Evolutionary conservation across 2,797 vertebrate genomes (phyloP).

Genomic region (Delichon dasypus): DNA sequence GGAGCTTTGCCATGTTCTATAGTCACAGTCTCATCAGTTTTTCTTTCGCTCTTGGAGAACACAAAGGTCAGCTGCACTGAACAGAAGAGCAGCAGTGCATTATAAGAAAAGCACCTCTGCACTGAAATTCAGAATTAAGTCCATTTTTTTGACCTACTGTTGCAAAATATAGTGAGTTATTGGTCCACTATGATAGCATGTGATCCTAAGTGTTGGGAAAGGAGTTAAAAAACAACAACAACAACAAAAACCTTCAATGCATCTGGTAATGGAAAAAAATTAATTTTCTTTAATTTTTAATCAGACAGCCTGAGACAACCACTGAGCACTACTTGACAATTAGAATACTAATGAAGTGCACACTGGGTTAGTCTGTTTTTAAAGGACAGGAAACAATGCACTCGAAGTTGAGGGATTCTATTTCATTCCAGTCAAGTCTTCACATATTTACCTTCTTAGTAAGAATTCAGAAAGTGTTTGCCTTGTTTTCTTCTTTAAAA

Average conservation of each 20-base stretch:
- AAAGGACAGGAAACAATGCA: constrained; percentile 50
- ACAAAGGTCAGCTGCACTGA: not conserved
- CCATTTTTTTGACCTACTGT: not conserved
- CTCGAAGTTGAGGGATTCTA: constrained; percentile 17
- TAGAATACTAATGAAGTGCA: constrained; percentile 62
- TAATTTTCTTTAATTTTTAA: constrained; percentile 72
- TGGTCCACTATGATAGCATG: not conserved
- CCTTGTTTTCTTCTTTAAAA: constrained; percentile 17
- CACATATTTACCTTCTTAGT: not conserved
- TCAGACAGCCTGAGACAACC: constrained; percentile 59
- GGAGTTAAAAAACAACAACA: not conserved
- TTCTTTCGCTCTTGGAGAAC: not conserved
- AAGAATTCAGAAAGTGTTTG: not conserved
- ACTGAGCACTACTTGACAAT: constrained; percentile 44
- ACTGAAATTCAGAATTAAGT: constrained; percentile 3
- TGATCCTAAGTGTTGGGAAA: not conserved
- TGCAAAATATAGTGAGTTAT: not conserved
- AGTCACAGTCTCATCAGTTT: not conserved
- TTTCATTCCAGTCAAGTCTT: constrained; percentile 2
- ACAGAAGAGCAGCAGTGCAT: not conserved
- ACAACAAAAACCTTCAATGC: not conserved
- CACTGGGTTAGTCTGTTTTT: constrained; percentile 33
- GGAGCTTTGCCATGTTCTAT: not conserved
- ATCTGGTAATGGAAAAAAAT: constrained; percentile 38
- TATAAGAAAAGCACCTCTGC: not conserved